Evolutionary conservation across 2,888 invertebrate species (phyloP).

Genomic region (Rotaria macrura): DNA sequence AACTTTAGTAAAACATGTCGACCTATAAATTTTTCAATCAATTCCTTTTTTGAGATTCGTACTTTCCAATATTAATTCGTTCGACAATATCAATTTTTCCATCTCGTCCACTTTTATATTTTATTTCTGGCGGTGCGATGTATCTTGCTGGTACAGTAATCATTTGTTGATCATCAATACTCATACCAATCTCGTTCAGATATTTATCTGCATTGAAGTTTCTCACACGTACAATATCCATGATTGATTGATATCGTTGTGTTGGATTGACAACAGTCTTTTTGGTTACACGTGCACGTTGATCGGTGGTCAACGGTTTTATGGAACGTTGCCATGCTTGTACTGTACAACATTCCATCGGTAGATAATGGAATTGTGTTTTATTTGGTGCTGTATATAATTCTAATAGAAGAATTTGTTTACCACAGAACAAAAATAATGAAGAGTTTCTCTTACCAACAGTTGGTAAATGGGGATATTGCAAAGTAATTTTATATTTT

Average conservation of each 20-base stretch:
- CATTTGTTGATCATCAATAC: background rate
- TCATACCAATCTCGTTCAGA: background rate
- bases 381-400: background rate
- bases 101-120: background rate
- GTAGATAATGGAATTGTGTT: background rate
- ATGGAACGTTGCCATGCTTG: slow-evolving; percentile 19
- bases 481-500: background rate
- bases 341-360: slow-evolving; percentile 8
- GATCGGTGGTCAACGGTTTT: background rate
- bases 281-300: background rate
- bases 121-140: background rate
- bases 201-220: background rate
- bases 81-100: background rate
- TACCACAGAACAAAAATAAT: no score
- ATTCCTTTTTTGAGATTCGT: background rate
- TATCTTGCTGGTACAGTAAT: background rate
- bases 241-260: background rate
- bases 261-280: background rate
- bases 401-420: background rate
- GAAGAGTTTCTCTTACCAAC: background rate
- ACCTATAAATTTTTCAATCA: no score
- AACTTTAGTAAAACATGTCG: no score
- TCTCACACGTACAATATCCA: background rate
- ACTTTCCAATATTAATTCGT: slow-evolving; percentile 6
- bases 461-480: slow-evolving; percentile 8